Conservation (phyloP, 1,140 invertebrate species). For the Drosophila littoralis region DNA sequence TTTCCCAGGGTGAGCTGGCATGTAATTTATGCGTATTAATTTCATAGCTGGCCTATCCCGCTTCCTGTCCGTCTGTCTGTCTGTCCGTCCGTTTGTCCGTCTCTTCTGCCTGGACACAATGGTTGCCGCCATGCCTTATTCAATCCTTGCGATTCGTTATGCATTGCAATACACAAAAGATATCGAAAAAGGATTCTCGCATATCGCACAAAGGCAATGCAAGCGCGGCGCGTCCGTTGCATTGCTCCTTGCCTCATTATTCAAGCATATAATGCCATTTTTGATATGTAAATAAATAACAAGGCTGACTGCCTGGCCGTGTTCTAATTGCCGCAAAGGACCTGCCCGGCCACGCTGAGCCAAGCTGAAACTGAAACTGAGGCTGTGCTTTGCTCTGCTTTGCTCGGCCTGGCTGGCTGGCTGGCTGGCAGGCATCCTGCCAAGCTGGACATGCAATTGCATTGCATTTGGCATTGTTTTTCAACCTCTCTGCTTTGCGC, state of each 20-base stretch:
- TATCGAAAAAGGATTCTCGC: conserved; percentile 50
- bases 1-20: conserved; percentile 61
- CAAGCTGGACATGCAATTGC: conserved; percentile 80
- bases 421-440: conserved; percentile 66
- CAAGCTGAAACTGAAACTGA: neutral
- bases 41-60: conserved; percentile 75
- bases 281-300: conserved; percentile 72
- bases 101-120: conserved; percentile 4
- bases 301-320: conserved; percentile 20
- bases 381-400: neutral
- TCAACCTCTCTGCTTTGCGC: conserved; percentile 10
- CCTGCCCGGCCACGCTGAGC: conserved; percentile 48
- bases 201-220: conserved; percentile 61
- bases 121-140: neutral
- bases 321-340: conserved; percentile 78
- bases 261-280: conserved; percentile 67
- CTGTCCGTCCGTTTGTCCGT: neutral
- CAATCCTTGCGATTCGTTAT: conserved; percentile 49
- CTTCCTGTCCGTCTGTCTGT: conserved; percentile 57
- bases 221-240: conserved; percentile 50
- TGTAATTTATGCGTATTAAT: conserved; percentile 82
- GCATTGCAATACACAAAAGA: conserved; percentile 69
- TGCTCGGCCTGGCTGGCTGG: neutral
- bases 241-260: conserved; percentile 56
- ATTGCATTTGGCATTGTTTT: conserved; percentile 75